Percentiles rank a stretch among this genome's conserved stretches.
These are phyloP conservation scores for Eretmochelys imbricata DNA, from an alignment of 2,113 vertebrate species.

Conservation along the genomic window DNA sequence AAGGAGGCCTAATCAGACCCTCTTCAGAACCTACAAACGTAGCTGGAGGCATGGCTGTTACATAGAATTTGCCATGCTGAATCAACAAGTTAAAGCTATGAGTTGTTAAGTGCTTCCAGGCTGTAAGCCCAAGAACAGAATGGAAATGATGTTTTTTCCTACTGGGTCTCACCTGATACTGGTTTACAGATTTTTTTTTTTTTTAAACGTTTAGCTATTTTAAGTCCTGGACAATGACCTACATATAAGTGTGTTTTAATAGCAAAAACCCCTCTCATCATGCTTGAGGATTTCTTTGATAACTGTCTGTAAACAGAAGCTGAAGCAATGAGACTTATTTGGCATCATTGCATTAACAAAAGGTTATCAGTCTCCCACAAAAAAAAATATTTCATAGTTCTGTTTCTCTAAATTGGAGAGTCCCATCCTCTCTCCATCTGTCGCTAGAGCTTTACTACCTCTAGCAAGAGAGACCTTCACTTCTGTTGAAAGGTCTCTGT, in stretches of 20 bases:
- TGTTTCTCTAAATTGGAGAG: not conserved
- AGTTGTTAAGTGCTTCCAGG: not conserved
- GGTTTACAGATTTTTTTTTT: not conserved
- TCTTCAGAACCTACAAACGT: not conserved
- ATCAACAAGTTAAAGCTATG: not conserved
- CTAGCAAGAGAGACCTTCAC: not conserved
- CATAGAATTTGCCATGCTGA: not conserved
- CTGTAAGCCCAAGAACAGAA: not conserved
- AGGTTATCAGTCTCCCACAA: not conserved
- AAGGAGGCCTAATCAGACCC: not conserved
- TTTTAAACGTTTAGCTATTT: accelerated
- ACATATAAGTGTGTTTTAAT: accelerated
- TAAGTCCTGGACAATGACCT: not conserved
- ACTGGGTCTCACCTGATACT: not conserved
- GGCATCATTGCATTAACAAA: not conserved
- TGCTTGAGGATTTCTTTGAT: not conserved
- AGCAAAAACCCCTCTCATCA: not conserved
- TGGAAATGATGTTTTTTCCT: not conserved
- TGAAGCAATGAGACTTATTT: not conserved
- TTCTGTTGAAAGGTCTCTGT: not conserved
- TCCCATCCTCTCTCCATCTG: not conserved
- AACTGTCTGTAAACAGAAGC: not conserved
- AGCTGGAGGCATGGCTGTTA: not conserved
- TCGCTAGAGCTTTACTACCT: not conserved
- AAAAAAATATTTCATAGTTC: not conserved